phyloP scores from a whole-genome alignment of 2,797 vertebrate species.

The Emydoidea blandingii region DNA sequence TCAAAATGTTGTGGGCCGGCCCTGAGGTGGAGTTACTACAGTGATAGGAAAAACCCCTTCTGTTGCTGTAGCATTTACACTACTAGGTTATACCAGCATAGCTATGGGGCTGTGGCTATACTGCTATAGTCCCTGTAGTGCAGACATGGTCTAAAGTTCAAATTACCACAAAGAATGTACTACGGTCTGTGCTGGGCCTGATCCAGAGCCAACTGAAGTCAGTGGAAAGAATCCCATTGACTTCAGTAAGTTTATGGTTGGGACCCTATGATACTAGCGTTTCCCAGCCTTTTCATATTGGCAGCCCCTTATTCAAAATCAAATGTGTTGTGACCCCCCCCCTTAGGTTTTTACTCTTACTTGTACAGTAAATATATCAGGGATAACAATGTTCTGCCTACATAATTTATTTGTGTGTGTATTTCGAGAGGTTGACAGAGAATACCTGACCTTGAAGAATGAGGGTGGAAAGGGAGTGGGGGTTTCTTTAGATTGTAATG shows the following conservation, averaged over 20 bases:
- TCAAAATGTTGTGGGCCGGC: too few relatives aligned
- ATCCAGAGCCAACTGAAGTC: not conserved
- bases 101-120: not conserved
- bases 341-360: not conserved
- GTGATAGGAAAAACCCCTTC: not conserved
- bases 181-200: fast-evolving
- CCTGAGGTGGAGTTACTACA: not conserved
- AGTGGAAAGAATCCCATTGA: not conserved
- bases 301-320: not conserved
- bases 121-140: not conserved
- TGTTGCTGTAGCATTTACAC: not conserved
- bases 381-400: not conserved
- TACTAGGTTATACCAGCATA: not conserved
- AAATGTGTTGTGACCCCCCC: not conserved
- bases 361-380: not conserved
- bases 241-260: not conserved
- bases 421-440: not conserved
- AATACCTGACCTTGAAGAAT: not conserved
- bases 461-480: not conserved
- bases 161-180: not conserved
- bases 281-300: not conserved
- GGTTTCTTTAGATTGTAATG: not conserved
- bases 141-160: not conserved
- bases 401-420: not conserved
- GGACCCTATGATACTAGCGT: fast-evolving